phyloP scores from a whole-genome alignment of 2,113 vertebrate genomes.

The Porphyrio hochstetteri region DNA sequence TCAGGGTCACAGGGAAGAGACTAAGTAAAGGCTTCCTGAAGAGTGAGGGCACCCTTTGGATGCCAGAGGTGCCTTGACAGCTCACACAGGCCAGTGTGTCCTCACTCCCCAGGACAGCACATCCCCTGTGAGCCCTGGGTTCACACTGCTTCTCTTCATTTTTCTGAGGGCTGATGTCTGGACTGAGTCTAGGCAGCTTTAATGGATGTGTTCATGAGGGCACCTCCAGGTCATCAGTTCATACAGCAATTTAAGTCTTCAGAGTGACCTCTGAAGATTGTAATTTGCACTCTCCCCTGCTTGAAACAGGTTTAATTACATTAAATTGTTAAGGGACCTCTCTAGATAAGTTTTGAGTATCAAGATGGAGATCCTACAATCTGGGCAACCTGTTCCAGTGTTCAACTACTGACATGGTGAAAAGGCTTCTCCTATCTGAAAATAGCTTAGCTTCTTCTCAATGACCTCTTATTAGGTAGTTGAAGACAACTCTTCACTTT shows the following conservation, averaged over 20 bases:
- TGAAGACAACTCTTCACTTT: neutral
- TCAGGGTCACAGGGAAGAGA: neutral
- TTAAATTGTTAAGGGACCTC: neutral
- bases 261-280: neutral
- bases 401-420: neutral
- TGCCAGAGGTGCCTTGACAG: neutral
- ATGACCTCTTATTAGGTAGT: neutral
- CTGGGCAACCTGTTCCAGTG: neutral
- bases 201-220: neutral
- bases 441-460: neutral
- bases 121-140: neutral
- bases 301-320: neutral
- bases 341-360: neutral
- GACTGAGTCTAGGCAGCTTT: neutral
- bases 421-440: neutral
- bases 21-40: neutral
- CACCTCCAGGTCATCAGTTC: neutral
- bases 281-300: neutral
- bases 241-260: neutral
- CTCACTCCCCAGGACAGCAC: fast-evolving
- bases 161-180: neutral
- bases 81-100: neutral
- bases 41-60: neutral
- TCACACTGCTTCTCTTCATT: neutral
- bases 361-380: neutral